Base-by-base conservation (phyloP, 2,797 vertebrate species). In the Tapera naevia region DNA sequence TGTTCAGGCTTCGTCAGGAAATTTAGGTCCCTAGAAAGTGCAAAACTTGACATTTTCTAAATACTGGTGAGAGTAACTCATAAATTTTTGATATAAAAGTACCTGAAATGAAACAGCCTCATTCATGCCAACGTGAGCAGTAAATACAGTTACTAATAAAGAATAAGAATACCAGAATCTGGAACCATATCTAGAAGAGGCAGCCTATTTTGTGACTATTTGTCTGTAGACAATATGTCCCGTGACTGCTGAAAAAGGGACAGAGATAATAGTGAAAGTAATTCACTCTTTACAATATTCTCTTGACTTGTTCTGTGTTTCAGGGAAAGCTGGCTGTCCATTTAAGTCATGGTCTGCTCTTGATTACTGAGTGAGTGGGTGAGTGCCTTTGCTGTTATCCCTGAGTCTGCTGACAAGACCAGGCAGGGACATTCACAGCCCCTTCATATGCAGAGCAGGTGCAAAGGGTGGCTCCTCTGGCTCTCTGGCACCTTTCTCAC, bases 321-420 rank as follows among this genome's bases (percentile, higher is more conserved):
- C n/a, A 28, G 14, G 23, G 48, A 51, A 78, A 70, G 32, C 33
- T 32, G 10, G 41, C 43, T 69, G 19, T 53, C 43, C 1, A 1
- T 61, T 61, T 35, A 54, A 46, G 53, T 72, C 39, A n/a, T 3
- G 7, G 10, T 30, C 70, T 78, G 45, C 27, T 62, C 48, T 66
- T 78, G 21, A 11, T 37, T 10, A 28, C 39, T 41, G 39, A 41
- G 39, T 41, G 39, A 41, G 23, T 41, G 39, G 41, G 23, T 3
- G 32, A 53, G 8, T 54, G 72, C 41, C 46, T 41, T 51, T 54
- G 17, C 23, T 92, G n/a, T n/a, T 13, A 43, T 17, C 56, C 75
- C 70, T 50, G n/a, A 33, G 24, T 16, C 39, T 8, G 4, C 22
- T 1, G 7, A 28, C 0, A 0, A 24, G 32, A 12, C 4, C 10